Evolutionary conservation across 2,888 invertebrate genomes (phyloP).

Genomic region (Drosophila histrio): DNA sequence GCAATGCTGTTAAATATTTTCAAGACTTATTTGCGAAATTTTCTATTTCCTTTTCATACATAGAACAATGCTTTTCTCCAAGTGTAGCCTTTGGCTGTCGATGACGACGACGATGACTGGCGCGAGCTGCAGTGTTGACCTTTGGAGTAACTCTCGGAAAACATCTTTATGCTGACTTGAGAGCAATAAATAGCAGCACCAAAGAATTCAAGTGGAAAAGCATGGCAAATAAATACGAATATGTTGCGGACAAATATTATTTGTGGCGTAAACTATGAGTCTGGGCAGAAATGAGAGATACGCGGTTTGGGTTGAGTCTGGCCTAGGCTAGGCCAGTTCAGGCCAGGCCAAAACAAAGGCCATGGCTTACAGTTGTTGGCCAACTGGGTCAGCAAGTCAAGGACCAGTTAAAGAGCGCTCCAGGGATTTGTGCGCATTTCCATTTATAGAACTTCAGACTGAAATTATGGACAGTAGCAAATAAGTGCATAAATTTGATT

Average conservation of each 20-base stretch:
- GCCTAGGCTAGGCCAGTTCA: constrained; percentile 6
- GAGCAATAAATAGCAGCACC: constrained; percentile 69
- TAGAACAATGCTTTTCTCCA: background rate
- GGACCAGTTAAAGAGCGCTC: constrained; percentile 60
- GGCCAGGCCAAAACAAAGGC: constrained; percentile 54
- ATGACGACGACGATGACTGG: constrained; percentile 57
- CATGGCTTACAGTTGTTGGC: constrained; percentile 26
- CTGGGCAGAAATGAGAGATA: constrained; percentile 1
- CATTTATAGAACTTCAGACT: constrained; percentile 42
- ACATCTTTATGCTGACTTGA: constrained; percentile 66
- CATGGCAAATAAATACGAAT: constrained; percentile 70
- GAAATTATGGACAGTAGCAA: constrained; percentile 70
- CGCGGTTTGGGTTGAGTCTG: background rate
- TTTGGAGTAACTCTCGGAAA: constrained; percentile 63
- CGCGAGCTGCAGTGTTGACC: constrained; percentile 71
- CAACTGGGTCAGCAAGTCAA: constrained; percentile 79
- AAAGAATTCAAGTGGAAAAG: constrained; percentile 62
- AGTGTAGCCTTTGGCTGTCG: constrained; percentile 9
- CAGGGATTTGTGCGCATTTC: constrained; percentile 47
- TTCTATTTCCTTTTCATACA: background rate
- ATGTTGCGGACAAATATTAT: constrained; percentile 67
- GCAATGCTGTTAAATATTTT: too few species aligned
- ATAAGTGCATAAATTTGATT: constrained; percentile 70
- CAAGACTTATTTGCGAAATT: background rate
- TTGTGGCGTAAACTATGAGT: constrained; percentile 50